A percentile compares a stretch with the other conserved stretches of the same genome.
These are phyloP conservation scores for Pammene fasciana DNA, from an alignment of 2,888 invertebrate species.

Conservation along the genomic window DNA sequence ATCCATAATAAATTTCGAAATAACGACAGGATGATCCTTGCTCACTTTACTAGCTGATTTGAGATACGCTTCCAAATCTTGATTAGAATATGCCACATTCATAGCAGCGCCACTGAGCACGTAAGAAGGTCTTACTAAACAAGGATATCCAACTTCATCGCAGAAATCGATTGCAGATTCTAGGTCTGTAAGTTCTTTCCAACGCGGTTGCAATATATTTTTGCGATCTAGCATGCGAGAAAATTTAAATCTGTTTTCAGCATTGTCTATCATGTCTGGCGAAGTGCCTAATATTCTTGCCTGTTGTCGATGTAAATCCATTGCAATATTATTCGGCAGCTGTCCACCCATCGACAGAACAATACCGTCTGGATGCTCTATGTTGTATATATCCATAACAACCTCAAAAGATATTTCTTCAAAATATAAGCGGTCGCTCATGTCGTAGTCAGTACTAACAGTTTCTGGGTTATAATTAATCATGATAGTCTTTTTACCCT, in stretches of 20 bases:
- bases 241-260: constrained; percentile 99
- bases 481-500: constrained; percentile 97
- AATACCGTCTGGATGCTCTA: constrained; percentile 96
- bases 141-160: constrained; percentile 97
- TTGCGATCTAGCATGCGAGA: constrained; percentile 98
- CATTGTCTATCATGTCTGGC: constrained; percentile 98
- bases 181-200: constrained; percentile 97
- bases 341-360: constrained; percentile 99
- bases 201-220: constrained; percentile 96
- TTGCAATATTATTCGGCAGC: constrained; percentile 99
- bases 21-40: constrained; percentile 99
- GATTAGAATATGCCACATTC: constrained; percentile 97
- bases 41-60: constrained; percentile 96
- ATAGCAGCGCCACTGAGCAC: constrained; percentile 99
- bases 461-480: constrained; percentile 99
- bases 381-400: constrained; percentile 98
- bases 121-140: constrained; percentile 98
- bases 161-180: constrained; percentile 95
- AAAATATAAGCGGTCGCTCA: constrained; percentile 99
- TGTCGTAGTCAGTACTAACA: constrained; percentile 99
- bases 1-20: constrained; percentile 98
- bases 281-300: constrained; percentile 97
- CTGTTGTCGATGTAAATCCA: constrained; percentile 96
- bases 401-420: constrained; percentile 99
- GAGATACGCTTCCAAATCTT: constrained; percentile 96